Conservation (phyloP, 2,113 vertebrate species). For the Eubucco bourcierii region DNA sequence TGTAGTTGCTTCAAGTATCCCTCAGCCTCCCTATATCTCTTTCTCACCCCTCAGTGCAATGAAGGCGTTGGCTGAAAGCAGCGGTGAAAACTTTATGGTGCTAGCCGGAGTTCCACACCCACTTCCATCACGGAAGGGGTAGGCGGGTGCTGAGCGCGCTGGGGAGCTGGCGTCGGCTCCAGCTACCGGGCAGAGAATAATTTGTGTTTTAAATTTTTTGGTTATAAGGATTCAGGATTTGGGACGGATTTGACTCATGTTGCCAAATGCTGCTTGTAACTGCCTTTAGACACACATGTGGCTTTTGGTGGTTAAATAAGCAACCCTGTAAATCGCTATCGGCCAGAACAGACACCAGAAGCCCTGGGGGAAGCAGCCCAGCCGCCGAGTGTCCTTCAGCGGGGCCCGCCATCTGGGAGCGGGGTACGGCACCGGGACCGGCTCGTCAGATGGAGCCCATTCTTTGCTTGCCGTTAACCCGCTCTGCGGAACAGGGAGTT, state of each 20-base stretch:
- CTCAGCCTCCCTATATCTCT: background rate
- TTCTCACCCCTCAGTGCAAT: background rate
- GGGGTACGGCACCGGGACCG: no score
- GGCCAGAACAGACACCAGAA: background rate
- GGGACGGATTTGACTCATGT: background rate
- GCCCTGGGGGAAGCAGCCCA: background rate
- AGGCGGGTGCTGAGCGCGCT: background rate
- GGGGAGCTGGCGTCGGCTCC: background rate
- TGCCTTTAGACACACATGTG: fast-evolving
- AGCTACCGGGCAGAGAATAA: fast-evolving
- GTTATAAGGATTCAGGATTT: background rate
- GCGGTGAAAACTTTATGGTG: background rate
- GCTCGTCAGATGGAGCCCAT: background rate
- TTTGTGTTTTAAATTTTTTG: fast-evolving
- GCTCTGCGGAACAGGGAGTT: background rate
- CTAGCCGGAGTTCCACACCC: background rate
- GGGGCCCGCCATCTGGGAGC: no score
- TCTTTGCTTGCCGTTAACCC: background rate
- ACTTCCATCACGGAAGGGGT: no score
- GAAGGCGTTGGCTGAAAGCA: background rate
- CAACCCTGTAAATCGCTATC: background rate
- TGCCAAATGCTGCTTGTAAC: fast-evolving
- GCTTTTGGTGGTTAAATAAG: background rate
- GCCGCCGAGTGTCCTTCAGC: background rate
- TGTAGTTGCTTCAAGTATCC: background rate